phyloP scores from a whole-genome alignment of 2,797 vertebrate species.

The Simalia tracyae region DNA sequence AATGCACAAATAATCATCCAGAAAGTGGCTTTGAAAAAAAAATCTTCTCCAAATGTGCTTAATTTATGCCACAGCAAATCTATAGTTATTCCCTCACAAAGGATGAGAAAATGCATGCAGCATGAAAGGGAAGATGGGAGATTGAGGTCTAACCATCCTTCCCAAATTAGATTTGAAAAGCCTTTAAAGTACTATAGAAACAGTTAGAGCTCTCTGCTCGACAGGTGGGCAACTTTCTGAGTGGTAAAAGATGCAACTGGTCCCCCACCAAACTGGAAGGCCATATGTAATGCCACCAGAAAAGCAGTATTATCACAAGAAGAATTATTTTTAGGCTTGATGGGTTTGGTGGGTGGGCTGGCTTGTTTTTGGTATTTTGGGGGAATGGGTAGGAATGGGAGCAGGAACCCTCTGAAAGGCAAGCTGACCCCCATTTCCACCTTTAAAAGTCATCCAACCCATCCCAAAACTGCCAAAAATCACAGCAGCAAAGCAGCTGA shows the following conservation, averaged over 20 bases:
- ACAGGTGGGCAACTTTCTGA: background rate
- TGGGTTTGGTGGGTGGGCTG: background rate
- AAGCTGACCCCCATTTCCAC: background rate
- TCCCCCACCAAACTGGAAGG: background rate
- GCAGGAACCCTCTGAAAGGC: background rate
- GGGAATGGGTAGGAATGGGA: background rate
- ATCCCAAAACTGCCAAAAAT: background rate
- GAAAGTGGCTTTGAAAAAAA: background rate
- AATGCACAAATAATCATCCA: constrained; percentile 16
- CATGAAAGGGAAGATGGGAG: background rate
- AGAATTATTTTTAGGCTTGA: no score
- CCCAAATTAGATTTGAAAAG: background rate
- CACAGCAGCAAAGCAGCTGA: background rate
- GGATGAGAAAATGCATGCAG: background rate
- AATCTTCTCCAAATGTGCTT: background rate
- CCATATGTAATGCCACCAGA: background rate
- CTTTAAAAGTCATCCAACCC: background rate
- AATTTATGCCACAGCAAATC: background rate
- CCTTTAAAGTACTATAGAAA: background rate
- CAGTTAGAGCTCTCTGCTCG: background rate
- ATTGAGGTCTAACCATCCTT: background rate
- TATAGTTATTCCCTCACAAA: background rate
- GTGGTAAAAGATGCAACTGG: background rate
- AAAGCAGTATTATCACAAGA: background rate
- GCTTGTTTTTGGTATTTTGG: background rate